Evolutionary conservation across 2,888 invertebrate genomes (phyloP).

Genomic region (Prosopocoilus inquinatus): DNA sequence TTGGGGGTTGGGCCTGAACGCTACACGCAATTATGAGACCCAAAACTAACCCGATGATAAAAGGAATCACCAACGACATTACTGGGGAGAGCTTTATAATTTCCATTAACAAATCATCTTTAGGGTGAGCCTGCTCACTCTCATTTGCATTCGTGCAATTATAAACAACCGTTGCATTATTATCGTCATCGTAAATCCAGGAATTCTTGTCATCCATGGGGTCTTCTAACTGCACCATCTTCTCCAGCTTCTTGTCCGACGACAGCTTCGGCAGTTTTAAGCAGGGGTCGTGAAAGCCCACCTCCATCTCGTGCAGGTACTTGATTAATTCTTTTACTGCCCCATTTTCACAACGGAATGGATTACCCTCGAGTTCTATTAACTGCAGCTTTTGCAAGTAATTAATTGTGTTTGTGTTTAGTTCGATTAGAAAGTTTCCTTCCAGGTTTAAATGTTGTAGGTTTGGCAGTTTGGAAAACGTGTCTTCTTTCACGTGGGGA

Average conservation of each 20-base stretch:
- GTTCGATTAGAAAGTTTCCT: conserved; percentile 59
- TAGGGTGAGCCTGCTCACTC: not conserved
- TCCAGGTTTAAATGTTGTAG: conserved; percentile 60
- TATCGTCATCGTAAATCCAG: conserved; percentile 47
- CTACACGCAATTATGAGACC: conserved; percentile 21
- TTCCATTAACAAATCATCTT: conserved; percentile 24
- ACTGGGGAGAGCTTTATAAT: conserved; percentile 28
- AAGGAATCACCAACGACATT: conserved; percentile 15
- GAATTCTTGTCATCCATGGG: conserved; percentile 26
- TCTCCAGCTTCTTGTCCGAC: conserved; percentile 56
- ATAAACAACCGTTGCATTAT: conserved; percentile 26
- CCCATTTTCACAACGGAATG: conserved; percentile 55
- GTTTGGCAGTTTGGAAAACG: conserved; percentile 57
- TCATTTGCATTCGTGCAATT: conserved; percentile 18
- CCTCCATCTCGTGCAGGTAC: conserved; percentile 50
- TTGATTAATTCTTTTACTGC: conserved; percentile 49
- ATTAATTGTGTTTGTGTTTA: conserved; percentile 53
- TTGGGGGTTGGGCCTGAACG: conserved; percentile 3
- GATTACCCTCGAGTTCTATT: conserved; percentile 58
- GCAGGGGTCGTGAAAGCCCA: conserved; percentile 54
- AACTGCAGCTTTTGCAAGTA: conserved; percentile 53
- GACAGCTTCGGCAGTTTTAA: conserved; percentile 17
- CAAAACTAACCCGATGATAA: conserved; percentile 17
- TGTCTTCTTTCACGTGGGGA: conserved; percentile 53
- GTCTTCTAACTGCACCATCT: conserved; percentile 55